Percentiles rank a stretch among this genome's conserved stretches.
Conservation (phyloP, 2,797 vertebrate species). For the Acanthurus tractus region DNA sequence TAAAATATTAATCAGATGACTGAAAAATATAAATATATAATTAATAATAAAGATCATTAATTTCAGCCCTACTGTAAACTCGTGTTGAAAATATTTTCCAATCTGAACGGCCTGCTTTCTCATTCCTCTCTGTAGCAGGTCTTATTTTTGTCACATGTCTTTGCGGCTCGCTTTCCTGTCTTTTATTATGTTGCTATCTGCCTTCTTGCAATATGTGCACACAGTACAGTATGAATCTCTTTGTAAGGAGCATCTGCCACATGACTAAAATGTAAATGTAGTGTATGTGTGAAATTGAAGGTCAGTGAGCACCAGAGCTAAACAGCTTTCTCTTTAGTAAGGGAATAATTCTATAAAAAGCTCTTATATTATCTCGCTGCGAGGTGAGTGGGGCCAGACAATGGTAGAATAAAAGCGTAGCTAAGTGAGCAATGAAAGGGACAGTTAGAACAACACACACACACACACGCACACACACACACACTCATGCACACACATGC, state of each 20-base stretch:
- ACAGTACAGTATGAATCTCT: constrained; percentile 64
- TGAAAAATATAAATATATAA: constrained; percentile 9
- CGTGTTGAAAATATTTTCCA: constrained; percentile 32
- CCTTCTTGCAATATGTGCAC: constrained; percentile 61
- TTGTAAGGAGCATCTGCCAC: constrained; percentile 81
- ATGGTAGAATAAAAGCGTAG: constrained; percentile 81
- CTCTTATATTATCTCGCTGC: constrained; percentile 79
- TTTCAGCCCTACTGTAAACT: constrained; percentile 4
- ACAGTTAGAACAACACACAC: constrained; percentile 70
- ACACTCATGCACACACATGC: background rate
- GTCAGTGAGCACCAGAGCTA: constrained; percentile 72
- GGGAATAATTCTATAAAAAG: constrained; percentile 86
- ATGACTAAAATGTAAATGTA: constrained; percentile 85
- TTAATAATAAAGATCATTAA: constrained; percentile 28
- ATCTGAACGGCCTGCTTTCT: constrained; percentile 48
- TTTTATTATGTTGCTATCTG: constrained; percentile 63
- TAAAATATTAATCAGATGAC: background rate
- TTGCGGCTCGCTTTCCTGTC: constrained; percentile 55
- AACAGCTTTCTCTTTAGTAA: constrained; percentile 84
- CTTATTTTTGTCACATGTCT: constrained; percentile 50
- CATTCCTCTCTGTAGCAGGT: constrained; percentile 39
- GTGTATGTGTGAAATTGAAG: constrained; percentile 80
- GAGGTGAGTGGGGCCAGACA: constrained; percentile 81
- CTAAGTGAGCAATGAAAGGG: constrained; percentile 84
- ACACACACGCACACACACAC: constrained; percentile 23